Evolutionary conservation across 1,140 invertebrate species (phyloP), one percentile per base, ranked within the genome.

Genomic region (Rhyzopertha dominica): DNA sequence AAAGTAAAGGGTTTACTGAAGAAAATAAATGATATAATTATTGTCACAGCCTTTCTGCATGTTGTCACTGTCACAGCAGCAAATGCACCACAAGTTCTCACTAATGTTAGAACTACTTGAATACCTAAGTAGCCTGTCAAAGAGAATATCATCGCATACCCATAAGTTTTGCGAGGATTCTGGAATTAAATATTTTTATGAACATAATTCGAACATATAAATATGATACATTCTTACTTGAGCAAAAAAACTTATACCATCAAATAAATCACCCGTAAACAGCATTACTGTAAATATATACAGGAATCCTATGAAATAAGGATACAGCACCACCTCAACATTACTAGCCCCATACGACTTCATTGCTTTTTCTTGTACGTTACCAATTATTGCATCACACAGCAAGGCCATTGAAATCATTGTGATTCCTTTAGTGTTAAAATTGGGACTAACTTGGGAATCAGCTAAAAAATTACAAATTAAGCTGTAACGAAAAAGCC

Each of bases 331-430:
- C 48, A 98, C 85, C 79, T 96, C 92, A 47, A 84, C 84, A 72
- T 93, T 95, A 1, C 79, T 75, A 3, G 88, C 89, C 53, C 81
- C 76, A 62, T 84, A 77, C 46, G 80, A 77, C 58, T 89, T 90
- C 82, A 97, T 91, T 0, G 82, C 81, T 70, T 95, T 95, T 66
- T 97, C 94, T 73, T 97, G 93, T 2, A 96, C 84, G 75, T 98
- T 98, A 25, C 93, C 93, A 57, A 97, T 96, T 19, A 86, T 76
- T 1, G 93, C 93, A 75, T 98, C 94, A 61, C 91, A 95, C 7
- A 93, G 65, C 24, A 98, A 68, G 1, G 94, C 93, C 50, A 76
- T 78, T 31, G 74, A 86, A 71, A 98, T 96, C 73, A 97, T 84
- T 4, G 85, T 58, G 3, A 97, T 82, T 32, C 93, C 88, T 28